phyloP scores from a whole-genome alignment of 2,797 vertebrate species.

The Mallotus villosus region DNA sequence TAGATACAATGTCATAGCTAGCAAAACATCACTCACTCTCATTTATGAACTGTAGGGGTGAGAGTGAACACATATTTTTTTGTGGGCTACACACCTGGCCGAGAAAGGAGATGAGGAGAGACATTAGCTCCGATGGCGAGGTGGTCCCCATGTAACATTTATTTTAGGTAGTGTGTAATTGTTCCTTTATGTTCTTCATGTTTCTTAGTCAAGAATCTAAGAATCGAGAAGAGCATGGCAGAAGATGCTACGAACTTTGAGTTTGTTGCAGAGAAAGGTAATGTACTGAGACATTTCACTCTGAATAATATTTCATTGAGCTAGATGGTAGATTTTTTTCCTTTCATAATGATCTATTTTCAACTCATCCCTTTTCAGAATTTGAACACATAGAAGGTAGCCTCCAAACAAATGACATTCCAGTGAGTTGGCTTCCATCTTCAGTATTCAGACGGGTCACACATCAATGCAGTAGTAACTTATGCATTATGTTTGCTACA shows the following conservation, averaged over 20 bases:
- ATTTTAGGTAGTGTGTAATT: background rate
- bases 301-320: background rate
- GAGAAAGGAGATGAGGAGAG: too few relatives aligned
- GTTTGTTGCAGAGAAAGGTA: constrained; percentile 84
- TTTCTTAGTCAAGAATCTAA: constrained; percentile 80
- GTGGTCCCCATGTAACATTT: background rate
- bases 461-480: background rate
- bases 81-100: too few relatives aligned
- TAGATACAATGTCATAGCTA: too few relatives aligned
- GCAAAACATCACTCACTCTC: too few relatives aligned
- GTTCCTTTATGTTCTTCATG: background rate
- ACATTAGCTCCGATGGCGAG: too few relatives aligned
- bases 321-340: background rate
- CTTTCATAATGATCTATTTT: background rate
- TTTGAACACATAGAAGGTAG: constrained; percentile 83
- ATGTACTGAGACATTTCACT: constrained; percentile 13
- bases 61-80: too few relatives aligned
- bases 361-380: constrained; percentile 68
- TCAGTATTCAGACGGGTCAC: background rate
- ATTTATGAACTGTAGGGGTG: too few relatives aligned
- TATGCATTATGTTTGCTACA: background rate
- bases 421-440: constrained; percentile 76
- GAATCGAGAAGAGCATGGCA: constrained; percentile 83
- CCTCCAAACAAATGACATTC: constrained; percentile 85
- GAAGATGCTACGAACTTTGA: constrained; percentile 82